Conservation (phyloP, 2,888 invertebrate genomes). For the Drosophila fulvimacula region DNA sequence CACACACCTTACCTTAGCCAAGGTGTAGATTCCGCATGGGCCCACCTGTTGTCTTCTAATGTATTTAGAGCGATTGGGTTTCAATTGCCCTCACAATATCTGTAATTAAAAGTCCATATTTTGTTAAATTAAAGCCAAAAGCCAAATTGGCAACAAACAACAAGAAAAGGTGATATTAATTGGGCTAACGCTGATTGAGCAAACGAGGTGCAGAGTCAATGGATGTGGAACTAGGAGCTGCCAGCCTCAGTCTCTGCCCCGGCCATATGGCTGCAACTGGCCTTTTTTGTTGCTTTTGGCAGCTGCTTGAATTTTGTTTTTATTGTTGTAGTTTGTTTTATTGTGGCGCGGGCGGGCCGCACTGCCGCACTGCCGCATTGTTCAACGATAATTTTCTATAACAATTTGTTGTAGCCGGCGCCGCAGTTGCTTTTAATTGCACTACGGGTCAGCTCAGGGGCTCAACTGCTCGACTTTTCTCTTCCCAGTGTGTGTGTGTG, state of each 20-base stretch:
- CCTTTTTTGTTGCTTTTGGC: slow-evolving; percentile 41
- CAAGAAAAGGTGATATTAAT: slow-evolving; percentile 57
- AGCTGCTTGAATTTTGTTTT: slow-evolving; percentile 46
- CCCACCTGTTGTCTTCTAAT: slow-evolving; percentile 51
- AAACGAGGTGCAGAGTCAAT: slow-evolving; percentile 57
- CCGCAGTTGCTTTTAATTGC: slow-evolving; percentile 65
- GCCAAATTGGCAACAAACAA: slow-evolving; percentile 59
- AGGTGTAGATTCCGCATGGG: slow-evolving; percentile 23
- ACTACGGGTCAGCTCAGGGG: slow-evolving; percentile 52
- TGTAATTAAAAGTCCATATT: slow-evolving; percentile 77
- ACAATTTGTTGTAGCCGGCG: slow-evolving; percentile 74
- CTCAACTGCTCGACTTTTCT: slow-evolving; percentile 43
- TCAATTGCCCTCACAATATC: slow-evolving; percentile 65
- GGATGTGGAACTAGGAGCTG: slow-evolving; percentile 45
- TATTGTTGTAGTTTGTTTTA: slow-evolving; percentile 25
- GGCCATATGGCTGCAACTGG: slow-evolving; percentile 58
- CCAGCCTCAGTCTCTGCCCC: slow-evolving; percentile 6
- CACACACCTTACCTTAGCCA: slow-evolving; percentile 11
- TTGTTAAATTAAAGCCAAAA: slow-evolving; percentile 60
- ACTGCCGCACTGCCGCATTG: slow-evolving; percentile 37
- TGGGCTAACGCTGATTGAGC: slow-evolving; percentile 66
- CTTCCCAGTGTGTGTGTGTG: background rate
- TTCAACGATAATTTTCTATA: slow-evolving; percentile 66
- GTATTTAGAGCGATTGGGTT: slow-evolving; percentile 50
- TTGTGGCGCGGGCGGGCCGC: slow-evolving; percentile 66